Conservation (phyloP, 2,888 invertebrate genomes). For the Luffia ferchaultella region DNA sequence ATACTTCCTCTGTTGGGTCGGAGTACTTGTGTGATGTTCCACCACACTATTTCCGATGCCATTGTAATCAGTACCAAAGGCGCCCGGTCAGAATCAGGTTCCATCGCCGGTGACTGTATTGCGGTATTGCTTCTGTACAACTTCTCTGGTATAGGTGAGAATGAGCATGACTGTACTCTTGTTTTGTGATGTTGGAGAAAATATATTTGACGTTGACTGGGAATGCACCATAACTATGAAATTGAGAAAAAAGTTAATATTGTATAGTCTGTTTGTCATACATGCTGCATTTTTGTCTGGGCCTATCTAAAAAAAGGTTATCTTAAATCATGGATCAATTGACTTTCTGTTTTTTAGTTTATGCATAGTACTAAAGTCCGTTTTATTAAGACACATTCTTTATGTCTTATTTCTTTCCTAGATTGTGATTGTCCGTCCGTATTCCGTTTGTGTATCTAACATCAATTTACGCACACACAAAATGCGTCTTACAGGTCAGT, state of each 20-base stretch:
- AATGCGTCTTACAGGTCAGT: no score
- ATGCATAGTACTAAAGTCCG: no score
- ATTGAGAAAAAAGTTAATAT: conserved; percentile 5
- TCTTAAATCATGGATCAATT: no score
- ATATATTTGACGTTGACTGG: conserved; percentile 36
- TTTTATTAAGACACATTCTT: no score
- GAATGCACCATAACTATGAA: conserved; percentile 57
- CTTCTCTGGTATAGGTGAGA: conserved; percentile 55
- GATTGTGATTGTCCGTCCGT: no score
- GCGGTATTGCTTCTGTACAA: conserved; percentile 23
- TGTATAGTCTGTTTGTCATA: no score
- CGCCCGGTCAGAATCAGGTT: conserved; percentile 29
- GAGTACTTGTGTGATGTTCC: conserved; percentile 52
- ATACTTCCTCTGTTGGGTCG: conserved; percentile 21
- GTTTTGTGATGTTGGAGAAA: conserved; percentile 60
- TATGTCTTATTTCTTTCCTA: no score
- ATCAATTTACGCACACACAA: no score
- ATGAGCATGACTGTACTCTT: conserved; percentile 55
- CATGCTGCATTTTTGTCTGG: no score
- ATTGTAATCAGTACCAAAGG: conserved; percentile 62
- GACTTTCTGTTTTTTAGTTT: no score
- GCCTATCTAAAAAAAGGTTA: no score
- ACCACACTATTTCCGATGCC: conserved; percentile 67
- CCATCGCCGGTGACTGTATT: conserved; percentile 6
- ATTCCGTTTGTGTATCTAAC: no score